A percentile compares a stretch with the other conserved stretches of the same genome.
Evolutionary conservation across 2,113 vertebrate species (phyloP).

Genomic region (Cisticola juncidis): DNA sequence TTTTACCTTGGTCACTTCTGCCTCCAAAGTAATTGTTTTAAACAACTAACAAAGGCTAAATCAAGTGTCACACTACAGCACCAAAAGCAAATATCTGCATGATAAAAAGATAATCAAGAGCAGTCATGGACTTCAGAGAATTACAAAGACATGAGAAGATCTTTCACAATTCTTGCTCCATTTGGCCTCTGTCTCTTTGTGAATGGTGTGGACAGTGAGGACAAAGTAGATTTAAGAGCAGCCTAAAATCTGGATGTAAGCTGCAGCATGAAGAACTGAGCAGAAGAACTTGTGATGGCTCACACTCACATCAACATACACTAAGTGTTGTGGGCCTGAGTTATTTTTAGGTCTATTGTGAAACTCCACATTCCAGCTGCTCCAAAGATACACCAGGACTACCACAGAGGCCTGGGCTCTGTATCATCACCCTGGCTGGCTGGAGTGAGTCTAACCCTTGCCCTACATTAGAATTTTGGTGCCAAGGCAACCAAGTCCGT

Average conservation of each 20-base stretch:
- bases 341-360: slow-evolving; percentile 48
- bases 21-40: background rate
- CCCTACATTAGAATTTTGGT: background rate
- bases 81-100: slow-evolving; percentile 7
- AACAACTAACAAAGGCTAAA: background rate
- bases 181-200: background rate
- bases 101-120: background rate
- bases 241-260: background rate
- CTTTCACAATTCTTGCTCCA: background rate
- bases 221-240: background rate
- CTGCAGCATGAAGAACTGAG: background rate
- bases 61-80: background rate
- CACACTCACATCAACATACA: background rate
- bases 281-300: background rate
- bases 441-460: background rate
- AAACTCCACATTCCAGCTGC: slow-evolving; percentile 16
- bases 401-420: background rate
- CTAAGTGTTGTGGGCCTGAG: background rate
- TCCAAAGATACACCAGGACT: background rate
- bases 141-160: background rate
- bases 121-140: background rate
- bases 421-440: background rate
- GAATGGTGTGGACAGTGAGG: background rate
- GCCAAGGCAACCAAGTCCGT: background rate
- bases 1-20: background rate